Conservation (phyloP, 2,888 invertebrate genomes). For the Mimas tiliae region DNA sequence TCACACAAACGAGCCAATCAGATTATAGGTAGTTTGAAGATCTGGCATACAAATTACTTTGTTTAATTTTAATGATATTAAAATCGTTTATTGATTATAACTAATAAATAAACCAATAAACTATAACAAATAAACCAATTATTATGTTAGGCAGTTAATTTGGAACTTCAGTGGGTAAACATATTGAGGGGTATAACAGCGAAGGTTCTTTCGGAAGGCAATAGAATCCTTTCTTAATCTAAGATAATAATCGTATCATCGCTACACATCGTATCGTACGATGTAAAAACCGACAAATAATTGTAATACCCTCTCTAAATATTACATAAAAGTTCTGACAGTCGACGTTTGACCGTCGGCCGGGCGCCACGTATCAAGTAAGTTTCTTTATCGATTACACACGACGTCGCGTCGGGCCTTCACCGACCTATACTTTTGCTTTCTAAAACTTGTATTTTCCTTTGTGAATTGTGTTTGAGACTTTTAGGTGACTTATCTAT, state of each 20-base stretch:
- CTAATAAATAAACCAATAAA: no score
- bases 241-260: neutral
- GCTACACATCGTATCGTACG: constrained; percentile 13
- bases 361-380: constrained; percentile 16
- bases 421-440: constrained; percentile 18
- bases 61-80: no score
- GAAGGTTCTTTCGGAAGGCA: no score
- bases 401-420: constrained; percentile 15
- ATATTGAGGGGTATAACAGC: no score
- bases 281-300: constrained; percentile 22
- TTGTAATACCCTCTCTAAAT: constrained; percentile 23
- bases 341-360: constrained; percentile 28
- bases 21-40: no score
- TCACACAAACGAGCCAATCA: no score
- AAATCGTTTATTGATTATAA: no score
- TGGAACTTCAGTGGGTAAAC: no score
- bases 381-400: constrained; percentile 20
- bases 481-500: neutral
- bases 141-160: no score
- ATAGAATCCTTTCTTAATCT: no score
- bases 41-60: no score
- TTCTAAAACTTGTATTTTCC: constrained; percentile 8
- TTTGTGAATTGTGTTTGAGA: constrained; percentile 1
- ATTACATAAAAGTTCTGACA: constrained; percentile 27
- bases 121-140: no score